Percentiles rank a stretch among this genome's conserved stretches.
These are phyloP conservation scores for Drosophila orosa DNA, from an alignment of 1,140 invertebrate species.

Conservation along the genomic window DNA sequence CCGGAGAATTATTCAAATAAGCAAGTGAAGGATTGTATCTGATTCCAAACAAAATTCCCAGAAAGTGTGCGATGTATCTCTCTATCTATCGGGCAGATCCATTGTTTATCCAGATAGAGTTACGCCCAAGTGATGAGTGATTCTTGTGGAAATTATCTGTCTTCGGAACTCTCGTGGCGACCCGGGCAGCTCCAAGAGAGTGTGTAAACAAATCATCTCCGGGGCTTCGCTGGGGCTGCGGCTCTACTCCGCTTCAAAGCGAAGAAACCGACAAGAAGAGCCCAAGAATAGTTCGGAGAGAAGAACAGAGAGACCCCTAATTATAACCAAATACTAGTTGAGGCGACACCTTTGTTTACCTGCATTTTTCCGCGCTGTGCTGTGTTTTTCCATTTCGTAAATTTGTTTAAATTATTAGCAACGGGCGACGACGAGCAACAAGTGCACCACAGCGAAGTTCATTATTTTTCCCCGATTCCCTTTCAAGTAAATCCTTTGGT, in stretches of 20 bases:
- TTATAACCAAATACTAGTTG: conserved; percentile 71
- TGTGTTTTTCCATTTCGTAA: conserved; percentile 47
- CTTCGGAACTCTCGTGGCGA: conserved; percentile 23
- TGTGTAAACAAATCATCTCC: conserved; percentile 48
- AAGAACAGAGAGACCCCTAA: conserved; percentile 57
- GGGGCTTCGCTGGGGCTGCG: conserved; percentile 21
- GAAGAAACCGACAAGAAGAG: conserved; percentile 23
- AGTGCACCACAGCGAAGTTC: conserved; percentile 58
- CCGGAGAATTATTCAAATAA: conserved; percentile 38
- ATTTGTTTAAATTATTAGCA: conserved; percentile 81
- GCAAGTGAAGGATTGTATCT: conserved; percentile 46
- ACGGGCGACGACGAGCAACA: conserved; percentile 50
- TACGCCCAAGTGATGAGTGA: conserved; percentile 32
- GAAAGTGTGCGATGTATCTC: conserved; percentile 29
- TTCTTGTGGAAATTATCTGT: conserved; percentile 25
- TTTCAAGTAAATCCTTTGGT: conserved; percentile 64
- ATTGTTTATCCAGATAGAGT: conserved; percentile 37
- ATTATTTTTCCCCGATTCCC: conserved; percentile 56
- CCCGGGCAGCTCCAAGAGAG: conserved; percentile 15
- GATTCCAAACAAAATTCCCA: conserved; percentile 26
- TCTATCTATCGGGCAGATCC: conserved; percentile 16
- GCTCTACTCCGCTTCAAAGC: conserved; percentile 37
- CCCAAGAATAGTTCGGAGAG: conserved; percentile 11
- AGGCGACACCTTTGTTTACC: conserved; percentile 69
- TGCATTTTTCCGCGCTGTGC: conserved; percentile 6